Evolutionary conservation across 2,797 vertebrate genomes (phyloP), one percentile per base, ranked within the genome.

Genomic region (Liasis olivaceus): DNA sequence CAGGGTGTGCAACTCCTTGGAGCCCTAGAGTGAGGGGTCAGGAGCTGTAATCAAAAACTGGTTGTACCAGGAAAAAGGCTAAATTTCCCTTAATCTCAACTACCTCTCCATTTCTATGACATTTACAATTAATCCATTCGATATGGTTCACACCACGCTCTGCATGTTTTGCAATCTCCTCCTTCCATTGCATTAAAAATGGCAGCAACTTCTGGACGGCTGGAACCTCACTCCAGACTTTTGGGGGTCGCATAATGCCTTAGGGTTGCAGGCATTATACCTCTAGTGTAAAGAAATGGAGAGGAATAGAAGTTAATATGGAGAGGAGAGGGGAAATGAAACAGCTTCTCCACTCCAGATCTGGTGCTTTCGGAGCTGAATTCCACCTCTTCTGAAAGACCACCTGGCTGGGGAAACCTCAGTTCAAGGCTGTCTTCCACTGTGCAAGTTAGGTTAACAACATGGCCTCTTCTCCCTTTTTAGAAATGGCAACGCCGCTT

Each of bases 401-500:
- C 60, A 20, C 20, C 64, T n/a, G 28, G 11, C 12, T n/a, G 64
- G 31, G 85, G 56, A 60, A 2, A 20, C 26, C 28, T 7, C 54
- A n/a, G 56, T 86, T n/a, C 2, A 86, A 56, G 20, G 9, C 4
- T 9, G 20, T 31, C 24, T 63, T 22, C 22, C 84, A 17, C 85
- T 51, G 84, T 22, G 59, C 11, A 0, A 3, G 8, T 31, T 13
- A 22, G 24, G 36, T 22, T 26, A 63, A 59, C 8, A 5, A 51
- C 1, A 5, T 22, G 11, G 7, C 8, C 20, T 54, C 1, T 64
- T 91, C 59, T 94, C 5, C 93, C 88, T 85, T 93, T 54, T 85
- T 97, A 99, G 99, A 99, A 99, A 98, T 99, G 99, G 99, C 99
- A 99, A 95, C 98, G 99, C 90, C 98, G 99, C 60, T 99, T 99